Conservation (phyloP, 2,113 vertebrate genomes). For the Campylomormyrus numenius region DNA sequence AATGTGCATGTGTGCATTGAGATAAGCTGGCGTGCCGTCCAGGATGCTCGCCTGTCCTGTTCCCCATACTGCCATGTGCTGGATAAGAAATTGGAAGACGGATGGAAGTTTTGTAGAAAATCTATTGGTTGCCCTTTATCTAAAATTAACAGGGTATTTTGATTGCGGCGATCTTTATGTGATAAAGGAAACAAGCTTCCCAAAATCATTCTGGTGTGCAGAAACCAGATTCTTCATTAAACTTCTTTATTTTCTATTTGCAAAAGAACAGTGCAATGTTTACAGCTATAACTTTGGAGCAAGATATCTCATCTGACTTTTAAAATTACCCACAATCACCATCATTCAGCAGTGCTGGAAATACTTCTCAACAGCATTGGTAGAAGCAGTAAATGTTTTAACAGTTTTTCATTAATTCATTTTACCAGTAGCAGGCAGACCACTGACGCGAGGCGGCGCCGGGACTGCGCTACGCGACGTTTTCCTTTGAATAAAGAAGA, state of each 20-base stretch:
- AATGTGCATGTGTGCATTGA: background rate
- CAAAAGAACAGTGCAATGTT: constrained; percentile 45
- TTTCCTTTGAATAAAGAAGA: background rate
- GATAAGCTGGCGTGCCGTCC: background rate
- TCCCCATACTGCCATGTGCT: background rate
- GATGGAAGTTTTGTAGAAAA: background rate
- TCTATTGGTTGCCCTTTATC: background rate
- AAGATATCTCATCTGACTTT: constrained; percentile 22
- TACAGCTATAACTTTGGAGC: constrained; percentile 46
- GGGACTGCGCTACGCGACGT: background rate
- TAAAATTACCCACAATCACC: background rate
- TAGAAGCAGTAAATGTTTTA: background rate
- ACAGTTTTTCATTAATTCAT: background rate
- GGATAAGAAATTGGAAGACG: background rate
- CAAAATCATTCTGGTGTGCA: background rate
- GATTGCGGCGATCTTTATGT: constrained; percentile 37
- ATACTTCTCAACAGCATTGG: background rate
- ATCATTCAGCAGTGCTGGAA: background rate
- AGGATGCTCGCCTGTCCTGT: background rate
- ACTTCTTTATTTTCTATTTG: constrained; percentile 40
- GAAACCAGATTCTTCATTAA: background rate
- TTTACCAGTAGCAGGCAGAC: background rate
- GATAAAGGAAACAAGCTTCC: constrained; percentile 35
- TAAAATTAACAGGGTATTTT: background rate
- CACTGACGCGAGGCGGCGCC: background rate